Percentiles rank a stretch among this genome's conserved stretches.
phyloP scores from a whole-genome alignment of 2,797 vertebrate genomes.

The Apogon talboti region DNA sequence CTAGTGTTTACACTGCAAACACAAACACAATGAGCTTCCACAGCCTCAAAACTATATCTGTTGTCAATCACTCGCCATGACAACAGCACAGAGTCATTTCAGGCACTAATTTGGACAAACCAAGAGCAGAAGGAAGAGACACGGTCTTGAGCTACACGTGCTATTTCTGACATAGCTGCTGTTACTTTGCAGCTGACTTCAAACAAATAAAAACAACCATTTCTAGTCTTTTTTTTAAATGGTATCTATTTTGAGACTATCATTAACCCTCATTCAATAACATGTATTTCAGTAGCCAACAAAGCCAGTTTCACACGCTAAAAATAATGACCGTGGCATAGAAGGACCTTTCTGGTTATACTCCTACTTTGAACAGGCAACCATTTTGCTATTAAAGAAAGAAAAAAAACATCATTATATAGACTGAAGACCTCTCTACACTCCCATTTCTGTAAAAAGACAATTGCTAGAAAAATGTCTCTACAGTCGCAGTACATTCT shows the following conservation, averaged over 20 bases:
- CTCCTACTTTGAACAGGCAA: background rate
- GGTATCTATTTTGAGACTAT: no score
- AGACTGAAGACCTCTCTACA: background rate
- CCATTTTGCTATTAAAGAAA: no score
- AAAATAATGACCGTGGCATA: no score
- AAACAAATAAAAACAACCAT: slow-evolving; percentile 1
- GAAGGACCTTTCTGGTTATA: no score
- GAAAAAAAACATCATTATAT: no score
- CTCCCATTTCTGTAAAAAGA: background rate
- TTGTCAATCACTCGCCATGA: slow-evolving; percentile 5
- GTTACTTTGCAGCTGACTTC: slow-evolving; percentile 2
- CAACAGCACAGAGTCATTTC: background rate
- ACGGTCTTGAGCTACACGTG: background rate
- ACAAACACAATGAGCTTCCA: slow-evolving; percentile 37
- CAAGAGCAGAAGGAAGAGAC: background rate
- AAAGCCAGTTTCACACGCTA: no score
- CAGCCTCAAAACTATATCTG: slow-evolving; percentile 6
- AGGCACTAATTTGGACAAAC: slow-evolving; percentile 9
- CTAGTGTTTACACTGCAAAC: background rate
- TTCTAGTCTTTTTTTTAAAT: no score
- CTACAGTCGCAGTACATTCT: background rate
- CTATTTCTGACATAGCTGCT: slow-evolving; percentile 5
- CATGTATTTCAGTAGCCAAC: no score
- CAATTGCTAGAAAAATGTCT: background rate
- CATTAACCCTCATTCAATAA: no score